A percentile compares a stretch with the other conserved stretches of the same genome.
phyloP scores from a whole-genome alignment of 37 sponge, comb jelly and placozoan species.

The Theonella swinhoei region DNA sequence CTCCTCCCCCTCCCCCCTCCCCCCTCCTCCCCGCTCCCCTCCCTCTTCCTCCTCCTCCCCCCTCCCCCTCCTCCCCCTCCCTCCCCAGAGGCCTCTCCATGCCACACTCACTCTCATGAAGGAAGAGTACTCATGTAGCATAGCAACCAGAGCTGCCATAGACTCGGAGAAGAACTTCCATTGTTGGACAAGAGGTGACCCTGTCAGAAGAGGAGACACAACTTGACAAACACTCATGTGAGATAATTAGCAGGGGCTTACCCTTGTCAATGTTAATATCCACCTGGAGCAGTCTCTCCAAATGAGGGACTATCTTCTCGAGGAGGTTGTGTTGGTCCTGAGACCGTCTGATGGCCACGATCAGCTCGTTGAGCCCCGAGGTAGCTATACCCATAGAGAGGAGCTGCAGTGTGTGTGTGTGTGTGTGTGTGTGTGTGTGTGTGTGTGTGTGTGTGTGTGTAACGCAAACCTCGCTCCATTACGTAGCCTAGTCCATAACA shows the following conservation, averaged over 20 bases:
- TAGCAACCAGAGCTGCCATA: constrained; percentile 44
- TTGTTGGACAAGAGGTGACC: neutral
- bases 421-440: neutral
- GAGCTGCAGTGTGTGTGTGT: constrained; percentile 22
- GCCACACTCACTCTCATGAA: constrained; percentile 56
- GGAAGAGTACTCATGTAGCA: constrained; percentile 52
- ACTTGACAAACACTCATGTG: neutral
- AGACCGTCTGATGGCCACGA: constrained; percentile 61
- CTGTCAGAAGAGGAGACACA: constrained; percentile 4
- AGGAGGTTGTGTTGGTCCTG: constrained; percentile 67
- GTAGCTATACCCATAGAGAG: constrained; percentile 55
- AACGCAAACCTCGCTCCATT: neutral
- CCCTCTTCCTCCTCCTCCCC: neutral
- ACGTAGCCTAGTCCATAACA: neutral
- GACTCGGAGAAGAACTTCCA: constrained; percentile 37
- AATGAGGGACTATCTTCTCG: constrained; percentile 60
- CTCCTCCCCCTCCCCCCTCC: no score
- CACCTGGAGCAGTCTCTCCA: constrained; percentile 52
- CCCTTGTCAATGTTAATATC: constrained; percentile 28
- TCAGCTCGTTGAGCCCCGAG: constrained; percentile 68
- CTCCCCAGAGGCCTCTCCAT: no score
- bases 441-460: constrained; percentile 7
- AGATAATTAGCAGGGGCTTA: neutral
- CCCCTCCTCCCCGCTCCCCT: no score
- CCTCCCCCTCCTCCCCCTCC: neutral